Percentiles rank a stretch among this genome's conserved stretches.
Evolutionary conservation across 2,113 vertebrate genomes (phyloP).

Genomic region (Gymnorhina tibicen): DNA sequence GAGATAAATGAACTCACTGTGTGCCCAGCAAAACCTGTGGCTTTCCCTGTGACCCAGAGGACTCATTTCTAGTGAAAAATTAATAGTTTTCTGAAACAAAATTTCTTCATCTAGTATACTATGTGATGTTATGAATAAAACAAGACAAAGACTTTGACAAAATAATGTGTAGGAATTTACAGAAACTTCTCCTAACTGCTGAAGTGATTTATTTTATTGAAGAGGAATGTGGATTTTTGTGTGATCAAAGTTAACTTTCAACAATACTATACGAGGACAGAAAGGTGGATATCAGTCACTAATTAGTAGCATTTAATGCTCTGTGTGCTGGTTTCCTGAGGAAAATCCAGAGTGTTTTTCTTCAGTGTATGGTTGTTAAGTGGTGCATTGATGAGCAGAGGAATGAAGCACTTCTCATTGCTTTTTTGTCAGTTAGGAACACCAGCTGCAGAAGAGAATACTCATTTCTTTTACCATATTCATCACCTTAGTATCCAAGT

Average conservation of each 20-base stretch:
- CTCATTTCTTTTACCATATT: constrained; percentile 21
- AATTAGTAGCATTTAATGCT: background rate
- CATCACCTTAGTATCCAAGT: background rate
- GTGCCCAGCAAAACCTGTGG: background rate
- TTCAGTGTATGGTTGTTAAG: background rate
- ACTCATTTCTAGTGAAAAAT: background rate
- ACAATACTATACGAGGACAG: rapidly evolving
- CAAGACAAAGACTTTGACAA: background rate
- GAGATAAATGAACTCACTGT: background rate
- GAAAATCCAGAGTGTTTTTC: background rate
- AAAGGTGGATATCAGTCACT: background rate
- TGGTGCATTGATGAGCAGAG: background rate
- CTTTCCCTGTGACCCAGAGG: background rate
- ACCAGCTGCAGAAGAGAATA: background rate
- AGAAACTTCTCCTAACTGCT: background rate
- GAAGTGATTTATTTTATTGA: background rate
- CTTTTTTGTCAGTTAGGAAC: background rate
- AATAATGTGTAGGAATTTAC: background rate
- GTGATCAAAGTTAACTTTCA: background rate
- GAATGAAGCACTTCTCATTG: background rate
- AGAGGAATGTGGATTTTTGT: background rate
- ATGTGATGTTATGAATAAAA: background rate
- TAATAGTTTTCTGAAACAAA: background rate
- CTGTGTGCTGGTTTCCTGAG: background rate
- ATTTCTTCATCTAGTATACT: background rate